Percentiles rank a stretch among this genome's conserved stretches.
Conservation (phyloP, 2,113 vertebrate species). For the Cyrtonyx montezumae region DNA sequence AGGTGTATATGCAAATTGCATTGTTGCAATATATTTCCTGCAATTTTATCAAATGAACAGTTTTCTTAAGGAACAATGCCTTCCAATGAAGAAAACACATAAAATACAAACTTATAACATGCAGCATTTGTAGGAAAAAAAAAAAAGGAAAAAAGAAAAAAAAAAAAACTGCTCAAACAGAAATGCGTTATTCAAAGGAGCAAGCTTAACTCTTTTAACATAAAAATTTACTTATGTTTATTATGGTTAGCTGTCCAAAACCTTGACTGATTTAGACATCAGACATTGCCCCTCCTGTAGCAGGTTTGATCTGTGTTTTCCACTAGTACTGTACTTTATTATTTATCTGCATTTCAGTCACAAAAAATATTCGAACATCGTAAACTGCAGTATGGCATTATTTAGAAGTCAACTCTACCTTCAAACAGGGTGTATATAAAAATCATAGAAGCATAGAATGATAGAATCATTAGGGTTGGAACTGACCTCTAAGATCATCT, state of each 20-base stretch:
- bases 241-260: neutral
- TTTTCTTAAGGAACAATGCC: neutral
- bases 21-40: neutral
- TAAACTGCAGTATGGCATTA: neutral
- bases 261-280: neutral
- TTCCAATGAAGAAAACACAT: fast-evolving
- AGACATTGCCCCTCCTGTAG: neutral
- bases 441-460: too few species aligned
- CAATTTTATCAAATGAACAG: neutral
- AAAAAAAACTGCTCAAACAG: neutral
- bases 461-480: too few species aligned
- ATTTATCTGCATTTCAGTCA: neutral
- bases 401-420: neutral
- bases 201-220: neutral
- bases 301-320: neutral
- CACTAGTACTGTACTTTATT: neutral
- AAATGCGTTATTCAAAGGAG: neutral
- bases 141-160: neutral
- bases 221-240: neutral
- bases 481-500: too few species aligned
- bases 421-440: neutral
- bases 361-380: neutral
- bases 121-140: neutral
- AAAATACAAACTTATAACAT: neutral
- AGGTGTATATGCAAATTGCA: neutral